Conservation (phyloP, 1,140 invertebrate species). For the Aphis gossypii region DNA sequence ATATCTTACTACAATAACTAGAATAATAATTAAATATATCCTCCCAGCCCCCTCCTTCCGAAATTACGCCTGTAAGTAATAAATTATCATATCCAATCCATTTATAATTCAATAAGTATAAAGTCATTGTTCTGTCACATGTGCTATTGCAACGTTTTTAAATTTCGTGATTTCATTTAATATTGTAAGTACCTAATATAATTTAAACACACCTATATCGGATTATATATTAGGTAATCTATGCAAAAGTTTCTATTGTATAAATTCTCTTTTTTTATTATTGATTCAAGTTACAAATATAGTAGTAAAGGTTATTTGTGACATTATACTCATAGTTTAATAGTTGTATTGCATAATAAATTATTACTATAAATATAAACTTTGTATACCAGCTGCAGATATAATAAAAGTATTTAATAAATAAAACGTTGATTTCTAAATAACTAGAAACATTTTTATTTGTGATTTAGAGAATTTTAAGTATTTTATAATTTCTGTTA, state of each 20-base stretch:
- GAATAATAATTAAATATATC: neutral
- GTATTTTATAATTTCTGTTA: too few species aligned
- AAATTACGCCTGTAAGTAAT: neutral
- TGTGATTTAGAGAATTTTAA: too few species aligned
- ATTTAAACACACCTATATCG: neutral
- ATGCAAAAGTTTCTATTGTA: too few species aligned
- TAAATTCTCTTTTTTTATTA: too few species aligned
- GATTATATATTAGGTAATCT: too few species aligned
- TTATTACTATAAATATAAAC: too few species aligned
- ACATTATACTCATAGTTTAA: too few species aligned
- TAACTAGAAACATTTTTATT: neutral
- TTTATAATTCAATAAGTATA: neutral
- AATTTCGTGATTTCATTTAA: neutral
- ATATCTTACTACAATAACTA: neutral
- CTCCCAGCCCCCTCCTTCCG: too few species aligned
- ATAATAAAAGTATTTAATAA: neutral
- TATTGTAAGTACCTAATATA: neutral
- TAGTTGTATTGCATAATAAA: too few species aligned
- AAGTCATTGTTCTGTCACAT: neutral
- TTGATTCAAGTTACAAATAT: too few species aligned
- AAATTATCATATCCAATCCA: neutral
- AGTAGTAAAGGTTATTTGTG: too few species aligned
- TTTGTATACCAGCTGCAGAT: too few species aligned
- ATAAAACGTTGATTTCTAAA: neutral
- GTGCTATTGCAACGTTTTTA: neutral